phyloP scores from a whole-genome alignment of 2,113 vertebrate species.

The Barbus barbus region DNA sequence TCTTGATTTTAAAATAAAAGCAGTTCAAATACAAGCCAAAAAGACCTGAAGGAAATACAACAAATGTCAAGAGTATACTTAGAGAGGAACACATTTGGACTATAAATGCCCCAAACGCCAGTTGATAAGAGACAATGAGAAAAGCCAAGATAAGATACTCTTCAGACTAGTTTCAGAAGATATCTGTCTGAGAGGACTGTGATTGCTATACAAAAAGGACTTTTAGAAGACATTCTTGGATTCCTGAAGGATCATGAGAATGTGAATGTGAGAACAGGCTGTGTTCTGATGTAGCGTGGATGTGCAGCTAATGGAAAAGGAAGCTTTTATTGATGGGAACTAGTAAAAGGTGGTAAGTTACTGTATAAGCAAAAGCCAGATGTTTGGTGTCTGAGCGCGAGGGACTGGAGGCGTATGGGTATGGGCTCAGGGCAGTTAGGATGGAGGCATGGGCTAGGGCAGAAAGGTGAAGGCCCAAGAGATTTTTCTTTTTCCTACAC shows the following conservation, averaged over 20 bases:
- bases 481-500: constrained; percentile 42
- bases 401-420: constrained; percentile 1
- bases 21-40: neutral
- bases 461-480: constrained; percentile 62
- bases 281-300: neutral
- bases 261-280: neutral
- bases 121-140: constrained; percentile 4
- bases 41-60: neutral
- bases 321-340: constrained; percentile 36
- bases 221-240: neutral
- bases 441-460: constrained; percentile 51
- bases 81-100: neutral
- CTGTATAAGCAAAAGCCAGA: constrained; percentile 40
- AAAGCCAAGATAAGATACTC: constrained; percentile 33
- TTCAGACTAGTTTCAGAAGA: too few relatives aligned
- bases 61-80: constrained; percentile 45
- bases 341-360: constrained; percentile 18
- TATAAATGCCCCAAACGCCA: neutral
- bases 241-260: constrained; percentile 2
- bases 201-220: neutral
- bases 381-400: constrained; percentile 26
- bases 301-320: constrained; percentile 36
- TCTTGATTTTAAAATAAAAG: neutral
- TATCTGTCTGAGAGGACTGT: neutral
- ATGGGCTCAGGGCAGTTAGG: constrained; percentile 36